phyloP scores from a whole-genome alignment of 2,113 vertebrate species.

The human region DNA sequence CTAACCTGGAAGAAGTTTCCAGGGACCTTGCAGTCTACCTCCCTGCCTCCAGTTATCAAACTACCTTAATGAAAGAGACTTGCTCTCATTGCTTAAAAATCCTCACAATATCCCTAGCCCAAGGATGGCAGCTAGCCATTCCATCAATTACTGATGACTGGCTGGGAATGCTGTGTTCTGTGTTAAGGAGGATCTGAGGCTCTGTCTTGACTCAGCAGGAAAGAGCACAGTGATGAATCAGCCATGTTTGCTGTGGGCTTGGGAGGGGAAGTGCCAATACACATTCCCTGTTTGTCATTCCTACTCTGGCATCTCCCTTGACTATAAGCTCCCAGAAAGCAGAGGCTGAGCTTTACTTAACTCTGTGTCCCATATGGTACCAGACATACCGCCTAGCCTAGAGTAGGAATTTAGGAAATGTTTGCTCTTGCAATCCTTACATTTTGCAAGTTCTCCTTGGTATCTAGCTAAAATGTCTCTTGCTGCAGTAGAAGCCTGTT shows the following conservation, averaged over 20 bases:
- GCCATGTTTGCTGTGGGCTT: not conserved
- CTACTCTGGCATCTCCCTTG: not conserved
- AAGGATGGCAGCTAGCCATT: not conserved
- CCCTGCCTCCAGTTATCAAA: not conserved
- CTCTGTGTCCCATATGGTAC: fast-evolving
- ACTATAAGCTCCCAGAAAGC: not conserved
- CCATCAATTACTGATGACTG: not conserved
- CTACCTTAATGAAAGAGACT: not conserved
- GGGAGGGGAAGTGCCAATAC: not conserved
- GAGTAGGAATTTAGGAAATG: not conserved
- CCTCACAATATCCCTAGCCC: not conserved
- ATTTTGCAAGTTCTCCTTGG: not conserved
- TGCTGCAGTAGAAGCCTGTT: not conserved
- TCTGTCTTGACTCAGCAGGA: not conserved
- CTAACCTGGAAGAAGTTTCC: not conserved
- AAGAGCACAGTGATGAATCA: not conserved
- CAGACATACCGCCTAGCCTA: not conserved
- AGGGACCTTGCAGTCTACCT: not conserved
- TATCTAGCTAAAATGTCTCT: not conserved
- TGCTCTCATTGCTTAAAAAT: not conserved
- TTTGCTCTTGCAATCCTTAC: not conserved
- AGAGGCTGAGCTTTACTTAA: not conserved
- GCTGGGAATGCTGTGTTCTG: not conserved
- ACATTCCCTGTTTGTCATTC: not conserved
- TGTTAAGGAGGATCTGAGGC: not conserved